Evolutionary conservation across 2,888 invertebrate genomes (phyloP).

Genomic region (Amphimallon solstitiale): DNA sequence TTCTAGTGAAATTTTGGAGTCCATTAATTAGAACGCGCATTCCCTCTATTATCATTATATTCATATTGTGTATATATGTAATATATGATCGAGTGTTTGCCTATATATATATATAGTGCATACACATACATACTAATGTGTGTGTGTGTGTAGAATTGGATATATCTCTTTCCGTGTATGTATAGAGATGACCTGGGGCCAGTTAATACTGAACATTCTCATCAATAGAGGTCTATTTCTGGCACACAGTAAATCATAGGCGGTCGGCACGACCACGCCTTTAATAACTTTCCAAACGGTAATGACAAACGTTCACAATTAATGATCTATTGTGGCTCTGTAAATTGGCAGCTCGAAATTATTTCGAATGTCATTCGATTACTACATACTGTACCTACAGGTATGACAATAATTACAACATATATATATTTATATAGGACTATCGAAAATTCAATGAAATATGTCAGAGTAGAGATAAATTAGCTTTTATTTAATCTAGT

Average conservation of each 20-base stretch:
- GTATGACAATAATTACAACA: background rate
- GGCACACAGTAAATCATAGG: conserved; percentile 36
- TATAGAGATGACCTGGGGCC: conserved; percentile 29
- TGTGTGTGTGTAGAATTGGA: background rate
- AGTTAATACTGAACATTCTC: conserved; percentile 30
- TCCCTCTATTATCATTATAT: background rate
- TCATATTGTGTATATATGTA: background rate
- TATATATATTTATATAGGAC: too few species aligned
- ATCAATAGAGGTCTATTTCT: conserved; percentile 37
- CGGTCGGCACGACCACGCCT: conserved; percentile 29
- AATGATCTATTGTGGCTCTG: conserved; percentile 42
- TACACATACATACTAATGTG: background rate
- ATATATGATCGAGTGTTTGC: background rate
- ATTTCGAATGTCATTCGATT: conserved; percentile 12
- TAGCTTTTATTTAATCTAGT: too few species aligned
- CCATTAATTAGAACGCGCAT: conserved; percentile 3
- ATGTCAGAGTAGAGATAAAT: too few species aligned
- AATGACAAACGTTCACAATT: conserved; percentile 42
- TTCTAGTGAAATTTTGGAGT: conserved; percentile 1
- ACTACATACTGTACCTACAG: conserved; percentile 7
- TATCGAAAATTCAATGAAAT: too few species aligned
- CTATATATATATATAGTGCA: background rate
- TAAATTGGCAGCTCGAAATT: conserved; percentile 39
- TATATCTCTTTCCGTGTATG: background rate
- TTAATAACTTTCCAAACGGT: conserved; percentile 43